Evolutionary conservation across 2,888 invertebrate genomes (phyloP).

Genomic region (Lasioglossum morio): DNA sequence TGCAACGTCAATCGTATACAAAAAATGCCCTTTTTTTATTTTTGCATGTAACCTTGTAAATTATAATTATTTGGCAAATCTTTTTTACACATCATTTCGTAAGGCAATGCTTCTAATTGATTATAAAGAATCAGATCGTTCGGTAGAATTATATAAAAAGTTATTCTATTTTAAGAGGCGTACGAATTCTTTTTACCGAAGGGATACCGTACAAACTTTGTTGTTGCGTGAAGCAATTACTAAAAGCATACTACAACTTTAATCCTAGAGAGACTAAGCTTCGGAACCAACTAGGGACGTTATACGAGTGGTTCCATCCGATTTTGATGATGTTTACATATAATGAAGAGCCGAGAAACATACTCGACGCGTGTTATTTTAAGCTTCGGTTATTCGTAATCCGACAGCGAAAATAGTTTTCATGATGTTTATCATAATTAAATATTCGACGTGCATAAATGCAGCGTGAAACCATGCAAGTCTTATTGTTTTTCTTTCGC

Average conservation of each 20-base stretch:
- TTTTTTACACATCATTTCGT: no score
- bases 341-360: background rate
- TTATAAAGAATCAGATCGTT: no score
- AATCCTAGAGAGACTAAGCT: background rate
- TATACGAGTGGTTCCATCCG: background rate
- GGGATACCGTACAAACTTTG: background rate
- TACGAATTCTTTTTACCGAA: background rate
- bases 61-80: no score
- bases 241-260: slow-evolving; percentile 1
- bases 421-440: background rate
- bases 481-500: background rate
- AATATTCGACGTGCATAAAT: background rate
- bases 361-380: background rate
- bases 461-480: background rate
- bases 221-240: background rate
- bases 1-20: no score
- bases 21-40: no score
- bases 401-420: background rate
- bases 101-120: no score
- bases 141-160: no score
- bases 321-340: slow-evolving; percentile 3
- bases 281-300: background rate
- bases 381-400: background rate
- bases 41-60: no score
- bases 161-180: no score